Conservation (phyloP, 2,797 vertebrate genomes). For the Chelidonichthys spinosus region DNA sequence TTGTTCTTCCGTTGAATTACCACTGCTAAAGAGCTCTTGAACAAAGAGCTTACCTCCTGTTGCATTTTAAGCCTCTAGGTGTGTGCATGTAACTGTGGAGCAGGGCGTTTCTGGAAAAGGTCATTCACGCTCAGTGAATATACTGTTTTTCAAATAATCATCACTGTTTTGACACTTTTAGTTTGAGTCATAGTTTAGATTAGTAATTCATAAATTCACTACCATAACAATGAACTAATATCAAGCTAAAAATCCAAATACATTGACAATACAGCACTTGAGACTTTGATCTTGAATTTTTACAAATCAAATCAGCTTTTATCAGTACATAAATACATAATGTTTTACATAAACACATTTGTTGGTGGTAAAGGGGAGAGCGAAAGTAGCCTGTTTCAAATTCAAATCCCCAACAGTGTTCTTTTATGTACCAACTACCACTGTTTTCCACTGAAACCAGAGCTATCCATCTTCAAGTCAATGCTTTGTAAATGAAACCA, state of each 20-base stretch:
- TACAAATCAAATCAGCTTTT: conserved; percentile 1
- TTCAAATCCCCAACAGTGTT: conserved; percentile 4
- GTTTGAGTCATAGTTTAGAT: conserved; percentile 17
- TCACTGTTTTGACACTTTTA: conserved; percentile 4
- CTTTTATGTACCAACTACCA: conserved; percentile 11
- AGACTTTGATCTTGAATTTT: not conserved
- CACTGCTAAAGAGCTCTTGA: conserved; percentile 1
- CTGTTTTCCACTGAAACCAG: conserved; percentile 63
- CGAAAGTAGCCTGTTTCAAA: conserved; percentile 23
- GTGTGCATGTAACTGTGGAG: conserved; percentile 9
- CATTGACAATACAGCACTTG: not conserved
- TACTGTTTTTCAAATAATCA: conserved; percentile 33
- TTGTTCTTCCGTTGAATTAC: not conserved
- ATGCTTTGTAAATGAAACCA: conserved; percentile 31
- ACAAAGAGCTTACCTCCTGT: not conserved
- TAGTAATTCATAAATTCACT: not conserved
- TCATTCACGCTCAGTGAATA: conserved; percentile 13
- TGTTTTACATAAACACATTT: not conserved
- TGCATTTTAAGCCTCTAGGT: conserved; percentile 16
- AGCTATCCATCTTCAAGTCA: conserved; percentile 39
- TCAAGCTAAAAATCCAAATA: not conserved
- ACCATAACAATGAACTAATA: not conserved
- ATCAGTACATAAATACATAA: not conserved
- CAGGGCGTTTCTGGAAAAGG: conserved; percentile 48
- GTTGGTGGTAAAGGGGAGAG: not conserved